Conservation (phyloP, 2,797 vertebrate genomes). For the Labeo calbasu region DNA sequence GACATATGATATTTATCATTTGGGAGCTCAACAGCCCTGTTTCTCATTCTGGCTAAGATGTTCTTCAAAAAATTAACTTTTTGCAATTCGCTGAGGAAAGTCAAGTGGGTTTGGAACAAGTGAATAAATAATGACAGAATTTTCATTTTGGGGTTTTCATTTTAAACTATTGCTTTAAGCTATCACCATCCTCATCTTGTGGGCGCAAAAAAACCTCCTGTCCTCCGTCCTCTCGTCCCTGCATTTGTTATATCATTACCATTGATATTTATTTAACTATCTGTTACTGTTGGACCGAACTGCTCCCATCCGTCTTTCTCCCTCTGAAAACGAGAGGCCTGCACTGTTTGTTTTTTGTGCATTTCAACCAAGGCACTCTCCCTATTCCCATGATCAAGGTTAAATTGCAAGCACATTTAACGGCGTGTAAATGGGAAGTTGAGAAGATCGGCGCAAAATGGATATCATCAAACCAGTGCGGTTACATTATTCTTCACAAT, state of each 20-base stretch:
- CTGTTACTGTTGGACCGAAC: slow-evolving; percentile 64
- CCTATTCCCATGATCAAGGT: slow-evolving; percentile 60
- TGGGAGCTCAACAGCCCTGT: background rate
- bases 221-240: slow-evolving; percentile 43
- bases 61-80: background rate
- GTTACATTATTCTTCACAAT: slow-evolving; percentile 56
- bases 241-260: slow-evolving; percentile 61
- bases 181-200: slow-evolving; percentile 25
- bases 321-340: slow-evolving; percentile 51
- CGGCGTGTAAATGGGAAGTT: slow-evolving; percentile 58
- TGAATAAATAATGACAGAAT: background rate
- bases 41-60: background rate
- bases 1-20: background rate
- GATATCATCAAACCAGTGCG: slow-evolving; percentile 54
- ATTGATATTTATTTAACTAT: slow-evolving; percentile 65
- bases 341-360: slow-evolving; percentile 65
- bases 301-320: slow-evolving; percentile 52
- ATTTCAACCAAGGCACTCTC: slow-evolving; percentile 56
- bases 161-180: slow-evolving; percentile 17
- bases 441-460: slow-evolving; percentile 47
- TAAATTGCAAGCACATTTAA: slow-evolving; percentile 66
- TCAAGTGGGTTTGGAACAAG: slow-evolving; percentile 18
- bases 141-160: background rate
- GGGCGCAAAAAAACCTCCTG: slow-evolving; percentile 51
- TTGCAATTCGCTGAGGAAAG: background rate